Evolutionary conservation across 37 sponge, comb jelly and placozoan species (phyloP).

Genomic region (Theonella swinhoei): DNA sequence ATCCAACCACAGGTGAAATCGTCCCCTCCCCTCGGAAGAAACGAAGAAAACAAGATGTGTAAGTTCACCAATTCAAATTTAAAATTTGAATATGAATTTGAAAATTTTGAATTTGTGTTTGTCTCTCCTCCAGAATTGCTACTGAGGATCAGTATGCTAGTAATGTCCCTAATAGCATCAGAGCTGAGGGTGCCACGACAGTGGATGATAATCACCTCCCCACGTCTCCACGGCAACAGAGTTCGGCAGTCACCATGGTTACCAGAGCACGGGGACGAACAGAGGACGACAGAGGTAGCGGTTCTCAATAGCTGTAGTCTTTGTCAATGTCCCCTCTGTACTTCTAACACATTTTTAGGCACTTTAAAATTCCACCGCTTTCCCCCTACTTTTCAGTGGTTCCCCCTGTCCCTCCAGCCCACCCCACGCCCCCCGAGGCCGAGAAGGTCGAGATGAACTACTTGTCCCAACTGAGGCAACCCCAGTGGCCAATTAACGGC

Average conservation of each 20-base stretch:
- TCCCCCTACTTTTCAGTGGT: too few relatives aligned
- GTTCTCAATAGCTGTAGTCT: not conserved
- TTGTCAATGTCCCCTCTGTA: too few relatives aligned
- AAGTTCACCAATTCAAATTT: conserved; percentile 5
- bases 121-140: conserved; percentile 26
- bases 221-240: not conserved
- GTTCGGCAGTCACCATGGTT: not conserved
- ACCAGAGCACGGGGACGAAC: not conserved
- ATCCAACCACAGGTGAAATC: conserved; percentile 2
- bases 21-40: conserved; percentile 58
- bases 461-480: conserved; percentile 37
- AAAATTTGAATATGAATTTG: too few relatives aligned
- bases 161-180: conserved; percentile 47
- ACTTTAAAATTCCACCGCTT: too few relatives aligned
- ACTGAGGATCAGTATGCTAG: conserved; percentile 66
- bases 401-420: too few relatives aligned
- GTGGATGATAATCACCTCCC: not conserved
- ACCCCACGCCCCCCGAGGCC: not conserved
- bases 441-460: conserved; percentile 31
- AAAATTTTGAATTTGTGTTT: too few relatives aligned
- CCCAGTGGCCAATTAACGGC: conserved; percentile 46
- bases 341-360: too few relatives aligned
- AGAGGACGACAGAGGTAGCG: not conserved
- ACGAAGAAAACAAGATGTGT: conserved; percentile 73
- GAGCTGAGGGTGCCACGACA: not conserved